Evolutionary conservation across 2,797 vertebrate genomes (phyloP).

Genomic region (Octomys mimax): DNA sequence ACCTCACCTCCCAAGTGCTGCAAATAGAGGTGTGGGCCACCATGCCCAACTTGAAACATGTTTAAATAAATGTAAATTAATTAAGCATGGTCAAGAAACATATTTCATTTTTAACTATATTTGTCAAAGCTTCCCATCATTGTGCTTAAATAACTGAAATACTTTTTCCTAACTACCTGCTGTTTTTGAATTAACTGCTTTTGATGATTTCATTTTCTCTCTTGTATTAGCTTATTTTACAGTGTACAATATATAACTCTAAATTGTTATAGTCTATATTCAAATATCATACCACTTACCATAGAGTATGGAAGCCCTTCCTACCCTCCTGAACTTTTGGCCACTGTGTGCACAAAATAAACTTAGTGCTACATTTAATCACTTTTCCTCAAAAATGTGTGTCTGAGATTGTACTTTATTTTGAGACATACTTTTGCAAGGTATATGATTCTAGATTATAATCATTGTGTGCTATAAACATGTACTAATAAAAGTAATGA

Average conservation of each 20-base stretch:
- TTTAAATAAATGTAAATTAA: background rate
- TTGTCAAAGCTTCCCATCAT: background rate
- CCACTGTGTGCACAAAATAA: background rate
- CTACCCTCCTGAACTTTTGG: background rate
- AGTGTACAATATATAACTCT: constrained; percentile 6
- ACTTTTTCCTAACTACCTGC: background rate
- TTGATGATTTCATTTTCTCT: background rate
- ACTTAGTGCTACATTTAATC: background rate
- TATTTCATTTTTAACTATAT: background rate
- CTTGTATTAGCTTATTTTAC: background rate
- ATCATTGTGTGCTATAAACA: background rate
- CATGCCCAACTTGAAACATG: background rate
- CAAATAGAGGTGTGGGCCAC: too few species aligned
- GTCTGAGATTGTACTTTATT: background rate
- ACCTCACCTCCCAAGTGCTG: too few species aligned
- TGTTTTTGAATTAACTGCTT: background rate
- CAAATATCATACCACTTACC: background rate
- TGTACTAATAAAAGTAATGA: background rate
- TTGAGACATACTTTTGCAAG: constrained; percentile 21
- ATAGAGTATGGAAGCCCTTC: background rate
- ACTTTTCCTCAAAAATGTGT: background rate
- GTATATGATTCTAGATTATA: background rate
- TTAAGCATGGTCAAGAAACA: background rate
- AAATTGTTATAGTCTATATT: background rate
- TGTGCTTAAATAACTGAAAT: background rate